Conservation (phyloP, 2,888 invertebrate genomes). For the Pyrrhia umbra region DNA sequence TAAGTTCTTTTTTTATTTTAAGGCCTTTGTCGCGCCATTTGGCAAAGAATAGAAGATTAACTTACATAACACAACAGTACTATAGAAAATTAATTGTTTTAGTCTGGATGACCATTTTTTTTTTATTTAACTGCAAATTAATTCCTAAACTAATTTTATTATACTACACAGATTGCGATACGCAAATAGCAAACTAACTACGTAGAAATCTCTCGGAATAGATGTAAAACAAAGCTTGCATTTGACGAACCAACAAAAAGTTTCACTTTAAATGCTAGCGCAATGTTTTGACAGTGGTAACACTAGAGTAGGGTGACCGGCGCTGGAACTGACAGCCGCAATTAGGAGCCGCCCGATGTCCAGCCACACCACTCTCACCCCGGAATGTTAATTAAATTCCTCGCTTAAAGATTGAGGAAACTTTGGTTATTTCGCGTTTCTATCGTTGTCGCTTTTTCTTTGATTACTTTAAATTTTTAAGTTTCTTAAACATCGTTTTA, state of each 20-base stretch:
- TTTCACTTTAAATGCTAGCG: slow-evolving; percentile 60
- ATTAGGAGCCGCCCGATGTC: slow-evolving; percentile 76
- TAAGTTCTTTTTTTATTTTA: not conserved
- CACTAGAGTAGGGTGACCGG: slow-evolving; percentile 68
- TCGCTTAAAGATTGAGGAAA: slow-evolving; percentile 73
- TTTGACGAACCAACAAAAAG: slow-evolving; percentile 51
- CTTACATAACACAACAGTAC: not conserved
- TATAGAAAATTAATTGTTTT: not conserved
- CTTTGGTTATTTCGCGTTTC: slow-evolving; percentile 72
- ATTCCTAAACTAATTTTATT: too few species aligned
- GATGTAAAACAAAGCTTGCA: slow-evolving; percentile 32
- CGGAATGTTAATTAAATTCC: slow-evolving; percentile 85
- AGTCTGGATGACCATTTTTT: too few species aligned
- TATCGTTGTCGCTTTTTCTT: slow-evolving; percentile 70
- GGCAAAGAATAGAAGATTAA: not conserved
- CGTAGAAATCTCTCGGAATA: not conserved
- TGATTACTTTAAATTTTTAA: slow-evolving; percentile 69
- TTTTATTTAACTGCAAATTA: too few species aligned
- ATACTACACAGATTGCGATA: not conserved
- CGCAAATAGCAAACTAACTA: not conserved
- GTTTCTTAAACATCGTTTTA: slow-evolving; percentile 47
- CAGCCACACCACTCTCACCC: slow-evolving; percentile 64
- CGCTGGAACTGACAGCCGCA: slow-evolving; percentile 79
- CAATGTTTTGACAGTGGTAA: slow-evolving; percentile 73
- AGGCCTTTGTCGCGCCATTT: not conserved